These are phyloP conservation scores for Patiria pectinifera DNA, from an alignment of 53 echinoderm and acorn worm species.

Conservation along the genomic window DNA sequence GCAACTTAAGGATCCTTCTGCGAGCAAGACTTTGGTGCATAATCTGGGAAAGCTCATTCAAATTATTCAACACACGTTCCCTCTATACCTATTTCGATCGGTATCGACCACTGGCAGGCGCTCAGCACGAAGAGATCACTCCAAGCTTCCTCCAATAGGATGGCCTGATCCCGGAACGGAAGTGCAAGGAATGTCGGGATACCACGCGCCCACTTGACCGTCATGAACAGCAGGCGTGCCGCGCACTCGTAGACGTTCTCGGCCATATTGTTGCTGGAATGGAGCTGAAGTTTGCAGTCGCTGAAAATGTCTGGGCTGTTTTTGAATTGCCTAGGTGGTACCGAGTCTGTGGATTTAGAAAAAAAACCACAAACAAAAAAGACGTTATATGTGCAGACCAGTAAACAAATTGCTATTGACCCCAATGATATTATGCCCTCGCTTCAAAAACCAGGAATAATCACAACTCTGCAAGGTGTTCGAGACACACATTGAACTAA, in stretches of 20 bases:
- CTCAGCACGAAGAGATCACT: slow-evolving; percentile 89
- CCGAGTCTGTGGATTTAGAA: background rate
- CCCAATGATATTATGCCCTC: too few relatives aligned
- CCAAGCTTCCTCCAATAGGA: slow-evolving; percentile 96
- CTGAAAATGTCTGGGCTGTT: background rate
- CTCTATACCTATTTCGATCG: slow-evolving; percentile 73
- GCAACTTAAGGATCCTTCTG: too few relatives aligned
- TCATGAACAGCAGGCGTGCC: slow-evolving; percentile 98
- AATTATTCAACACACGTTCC: too few relatives aligned
- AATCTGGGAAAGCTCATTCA: too few relatives aligned
- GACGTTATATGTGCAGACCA: too few relatives aligned
- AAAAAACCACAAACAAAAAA: background rate
- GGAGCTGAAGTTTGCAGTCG: slow-evolving; percentile 44
- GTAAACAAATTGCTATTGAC: too few relatives aligned
- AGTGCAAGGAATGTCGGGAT: slow-evolving; percentile 94
- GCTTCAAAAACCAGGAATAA: too few relatives aligned
- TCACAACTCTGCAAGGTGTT: too few relatives aligned
- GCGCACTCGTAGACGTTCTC: slow-evolving; percentile 92
- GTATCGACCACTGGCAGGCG: slow-evolving; percentile 89
- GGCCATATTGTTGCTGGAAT: slow-evolving; percentile 34
- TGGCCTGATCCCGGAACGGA: slow-evolving; percentile 95
- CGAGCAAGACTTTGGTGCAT: too few relatives aligned
- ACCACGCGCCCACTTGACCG: slow-evolving; percentile 92
- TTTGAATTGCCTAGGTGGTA: background rate
- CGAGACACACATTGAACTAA: too few relatives aligned